These are phyloP conservation scores for Dendroctonus ponderosae DNA, from an alignment of 1,140 invertebrate species.

Conservation along the genomic window DNA sequence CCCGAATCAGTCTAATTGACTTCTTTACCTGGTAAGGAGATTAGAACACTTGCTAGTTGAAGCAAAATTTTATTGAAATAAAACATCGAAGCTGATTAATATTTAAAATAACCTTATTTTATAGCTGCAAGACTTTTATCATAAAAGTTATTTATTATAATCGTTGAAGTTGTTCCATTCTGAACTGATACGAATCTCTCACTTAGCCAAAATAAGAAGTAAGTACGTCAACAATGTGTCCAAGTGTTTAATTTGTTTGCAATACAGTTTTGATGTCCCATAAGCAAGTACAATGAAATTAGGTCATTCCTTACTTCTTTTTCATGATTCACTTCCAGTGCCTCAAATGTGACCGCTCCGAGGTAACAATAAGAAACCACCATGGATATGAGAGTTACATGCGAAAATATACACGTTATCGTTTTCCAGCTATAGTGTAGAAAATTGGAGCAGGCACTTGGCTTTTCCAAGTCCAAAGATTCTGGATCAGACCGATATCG, in stretches of 20 bases:
- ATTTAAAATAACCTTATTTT: too few species aligned
- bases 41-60: not conserved
- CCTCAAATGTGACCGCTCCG: conserved; percentile 81
- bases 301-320: conserved; percentile 58
- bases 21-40: conserved; percentile 66
- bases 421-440: conserved; percentile 67
- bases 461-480: conserved; percentile 41
- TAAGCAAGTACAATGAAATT: too few species aligned
- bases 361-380: conserved; percentile 87
- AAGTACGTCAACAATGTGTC: too few species aligned
- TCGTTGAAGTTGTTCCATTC: too few species aligned
- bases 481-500: conserved; percentile 44
- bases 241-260: not conserved
- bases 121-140: too few species aligned
- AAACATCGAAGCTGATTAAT: too few species aligned
- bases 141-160: too few species aligned
- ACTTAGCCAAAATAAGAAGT: not conserved
- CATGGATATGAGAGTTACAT: conserved; percentile 81
- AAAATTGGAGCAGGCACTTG: conserved; percentile 43
- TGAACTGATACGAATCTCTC: too few species aligned
- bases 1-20: conserved; percentile 70
- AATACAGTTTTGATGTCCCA: not conserved
- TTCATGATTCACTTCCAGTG: conserved; percentile 75
- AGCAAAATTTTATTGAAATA: too few species aligned
- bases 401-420: conserved; percentile 81